Conservation (phyloP, 2,888 invertebrate genomes). For the Platycheirus rosarum region DNA sequence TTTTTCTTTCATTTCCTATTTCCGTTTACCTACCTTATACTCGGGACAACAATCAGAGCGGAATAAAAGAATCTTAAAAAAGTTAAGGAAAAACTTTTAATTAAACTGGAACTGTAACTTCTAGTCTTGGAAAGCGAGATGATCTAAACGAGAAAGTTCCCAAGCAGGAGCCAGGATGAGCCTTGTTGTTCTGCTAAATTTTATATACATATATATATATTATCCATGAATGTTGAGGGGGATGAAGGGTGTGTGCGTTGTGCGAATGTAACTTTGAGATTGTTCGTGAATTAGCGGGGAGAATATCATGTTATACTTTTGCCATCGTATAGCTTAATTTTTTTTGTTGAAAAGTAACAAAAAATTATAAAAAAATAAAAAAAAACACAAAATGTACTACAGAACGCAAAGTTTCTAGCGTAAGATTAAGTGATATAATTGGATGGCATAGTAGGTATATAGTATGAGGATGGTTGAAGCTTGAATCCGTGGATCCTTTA, state of each 20-base stretch:
- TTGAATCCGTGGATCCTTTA: not conserved
- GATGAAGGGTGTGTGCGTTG: not conserved
- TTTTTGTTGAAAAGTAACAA: not conserved
- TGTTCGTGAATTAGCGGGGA: conserved; percentile 61
- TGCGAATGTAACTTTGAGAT: conserved; percentile 46
- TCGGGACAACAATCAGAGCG: not conserved
- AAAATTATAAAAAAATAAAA: conserved; percentile 7
- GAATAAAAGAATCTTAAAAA: conserved; percentile 23
- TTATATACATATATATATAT: conserved; percentile 28
- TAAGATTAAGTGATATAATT: conserved; percentile 60
- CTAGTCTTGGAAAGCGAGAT: conserved; percentile 14
- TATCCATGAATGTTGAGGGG: conserved; percentile 18
- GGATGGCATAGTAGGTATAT: conserved; percentile 18
- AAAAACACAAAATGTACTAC: not conserved
- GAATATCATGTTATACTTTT: conserved; percentile 57
- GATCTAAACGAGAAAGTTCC: conserved; percentile 4
- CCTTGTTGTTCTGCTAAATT: conserved; percentile 11
- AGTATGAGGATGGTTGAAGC: not conserved
- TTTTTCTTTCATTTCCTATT: conserved; percentile 7
- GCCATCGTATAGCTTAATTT: conserved; percentile 5
- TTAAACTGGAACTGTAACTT: conserved; percentile 62
- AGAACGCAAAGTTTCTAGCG: conserved; percentile 46
- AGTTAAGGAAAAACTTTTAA: conserved; percentile 68
- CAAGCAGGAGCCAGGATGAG: conserved; percentile 17
- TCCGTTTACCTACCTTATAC: not conserved